Conservation (phyloP, 2,113 vertebrate species). For the Ophthalmolycus amberensis region DNA sequence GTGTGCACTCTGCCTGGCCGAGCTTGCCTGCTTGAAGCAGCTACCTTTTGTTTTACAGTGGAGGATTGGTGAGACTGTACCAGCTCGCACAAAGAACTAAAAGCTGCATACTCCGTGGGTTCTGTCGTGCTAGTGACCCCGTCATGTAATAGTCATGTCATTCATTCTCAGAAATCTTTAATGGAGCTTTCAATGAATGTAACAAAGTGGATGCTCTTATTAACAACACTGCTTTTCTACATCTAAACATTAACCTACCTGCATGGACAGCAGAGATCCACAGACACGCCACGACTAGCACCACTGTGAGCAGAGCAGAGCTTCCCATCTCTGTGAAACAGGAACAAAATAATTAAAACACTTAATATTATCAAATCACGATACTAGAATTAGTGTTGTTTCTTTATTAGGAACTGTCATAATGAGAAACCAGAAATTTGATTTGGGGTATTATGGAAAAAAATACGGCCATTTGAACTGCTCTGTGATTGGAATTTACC, state of each 20-base stretch:
- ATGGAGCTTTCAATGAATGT: not conserved
- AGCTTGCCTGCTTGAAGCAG: slow-evolving; percentile 22
- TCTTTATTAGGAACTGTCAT: slow-evolving; percentile 1
- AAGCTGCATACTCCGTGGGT: not conserved
- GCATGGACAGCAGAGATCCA: slow-evolving; percentile 54
- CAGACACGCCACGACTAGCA: slow-evolving; percentile 64
- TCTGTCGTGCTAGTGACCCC: not conserved
- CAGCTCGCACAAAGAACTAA: not conserved
- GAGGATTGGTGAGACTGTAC: not conserved
- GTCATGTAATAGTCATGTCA: not conserved
- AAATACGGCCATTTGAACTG: slow-evolving; percentile 1
- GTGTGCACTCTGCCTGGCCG: slow-evolving; percentile 15
- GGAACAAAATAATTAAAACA: slow-evolving; percentile 25
- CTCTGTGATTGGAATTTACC: slow-evolving; percentile 1
- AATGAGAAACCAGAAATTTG: not conserved
- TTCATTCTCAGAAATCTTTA: not conserved
- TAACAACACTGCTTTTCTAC: not conserved
- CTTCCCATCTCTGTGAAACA: slow-evolving; percentile 79
- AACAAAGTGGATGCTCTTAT: not conserved
- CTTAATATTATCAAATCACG: not conserved
- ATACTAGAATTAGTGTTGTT: not conserved
- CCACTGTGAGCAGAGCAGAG: slow-evolving; percentile 59
- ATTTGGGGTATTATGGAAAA: not conserved
- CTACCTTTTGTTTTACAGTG: not conserved
- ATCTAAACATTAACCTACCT: slow-evolving; percentile 66